Base-by-base conservation (phyloP, 2,797 vertebrate genomes). In the Chaetodon trifasciatus region DNA sequence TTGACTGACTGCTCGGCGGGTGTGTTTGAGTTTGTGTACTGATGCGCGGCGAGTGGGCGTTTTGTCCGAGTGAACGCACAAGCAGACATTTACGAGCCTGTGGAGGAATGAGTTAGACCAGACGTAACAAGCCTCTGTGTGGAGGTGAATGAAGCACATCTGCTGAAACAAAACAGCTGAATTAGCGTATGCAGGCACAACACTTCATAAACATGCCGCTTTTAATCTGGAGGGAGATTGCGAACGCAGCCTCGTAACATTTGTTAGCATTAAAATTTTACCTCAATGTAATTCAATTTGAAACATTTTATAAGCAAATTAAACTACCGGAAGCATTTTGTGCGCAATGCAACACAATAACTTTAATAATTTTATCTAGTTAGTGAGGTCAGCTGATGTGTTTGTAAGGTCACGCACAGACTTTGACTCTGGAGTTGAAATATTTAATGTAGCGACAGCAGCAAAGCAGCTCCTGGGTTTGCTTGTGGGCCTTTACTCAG, bases 21-120 rank as follows among this genome's bases (percentile, higher is more conserved):
- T 61, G 39, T 49, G 74, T 79, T 52, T 74, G 37, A 40, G 64
- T 50, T 23, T 35, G 72, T 55, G 76, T 52, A n/a, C 56, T 42
- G 73, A 78, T 72, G 84, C 65, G 9, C 40, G 9, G 39, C 56
- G 42, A 66, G 52, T 5, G 55, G 72, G 56, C 21, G 16, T 65
- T 57, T 56, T 42, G 55, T 39, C 53, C 24, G 19, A 61, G 66
- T 37, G 35, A 66, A 61, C 24, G 58, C 53, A 64, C 75, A 40
- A 47, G 50, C 40, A 56, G 65, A 82, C 78, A 46, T 88, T 82
- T 83, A 83, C 62, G 88, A 78, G 89, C 39, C 46, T 4, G 24
- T 55, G 63, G 42, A 39, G 69, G 76, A 58, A 76, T 60, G 79
- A 85, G 68, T 69, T 57, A 5, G 77, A 50, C 8, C 5, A 50